Percentiles rank a stretch among this genome's conserved stretches.
Conservation (phyloP, 2,797 vertebrate genomes). For the Acropternis orthonyx region DNA sequence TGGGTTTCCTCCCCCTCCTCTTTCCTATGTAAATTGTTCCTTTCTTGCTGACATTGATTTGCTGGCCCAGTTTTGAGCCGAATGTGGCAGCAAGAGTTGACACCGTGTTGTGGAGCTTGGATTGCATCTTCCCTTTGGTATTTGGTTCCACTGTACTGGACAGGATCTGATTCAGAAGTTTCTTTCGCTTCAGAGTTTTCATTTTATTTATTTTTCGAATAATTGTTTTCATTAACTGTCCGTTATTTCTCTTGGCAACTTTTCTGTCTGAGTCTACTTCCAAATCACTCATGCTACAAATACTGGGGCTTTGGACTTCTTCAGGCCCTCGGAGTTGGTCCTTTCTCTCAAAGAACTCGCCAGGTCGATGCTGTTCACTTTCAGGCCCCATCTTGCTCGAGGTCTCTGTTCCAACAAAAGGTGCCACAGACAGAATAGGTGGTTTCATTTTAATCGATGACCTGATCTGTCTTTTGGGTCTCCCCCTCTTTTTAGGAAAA, state of each 20-base stretch:
- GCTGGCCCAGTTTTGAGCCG: conserved; percentile 90
- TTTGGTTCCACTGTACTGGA: conserved; percentile 77
- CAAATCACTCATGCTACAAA: conserved; percentile 71
- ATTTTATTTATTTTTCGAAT: conserved; percentile 97
- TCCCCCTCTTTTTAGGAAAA: conserved; percentile 89
- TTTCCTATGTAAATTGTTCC: conserved; percentile 99
- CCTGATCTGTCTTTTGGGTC: conserved; percentile 88
- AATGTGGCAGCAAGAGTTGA: conserved; percentile 93
- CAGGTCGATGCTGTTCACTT: conserved; percentile 61
- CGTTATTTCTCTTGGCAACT: conserved; percentile 86
- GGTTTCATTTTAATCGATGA: conserved; percentile 90
- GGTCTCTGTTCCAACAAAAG: conserved; percentile 82
- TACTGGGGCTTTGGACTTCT: conserved; percentile 60
- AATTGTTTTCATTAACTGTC: conserved; percentile 92
- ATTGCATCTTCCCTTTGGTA: conserved; percentile 81
- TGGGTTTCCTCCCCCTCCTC: conserved; percentile 94
- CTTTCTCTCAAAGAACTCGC: conserved; percentile 74
- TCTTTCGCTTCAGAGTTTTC: conserved; percentile 94
- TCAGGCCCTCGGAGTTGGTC: conserved; percentile 68
- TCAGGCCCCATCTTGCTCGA: conserved; percentile 69
- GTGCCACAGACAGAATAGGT: conserved; percentile 84
- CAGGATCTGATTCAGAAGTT: conserved; percentile 88
- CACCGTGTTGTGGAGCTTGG: conserved; percentile 80
- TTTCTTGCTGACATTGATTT: conserved; percentile 98
- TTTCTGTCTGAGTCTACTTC: conserved; percentile 81